A percentile compares a stretch with the other conserved stretches of the same genome.
phyloP scores from a whole-genome alignment of 1,140 invertebrate genomes.

The Ips nitidus region DNA sequence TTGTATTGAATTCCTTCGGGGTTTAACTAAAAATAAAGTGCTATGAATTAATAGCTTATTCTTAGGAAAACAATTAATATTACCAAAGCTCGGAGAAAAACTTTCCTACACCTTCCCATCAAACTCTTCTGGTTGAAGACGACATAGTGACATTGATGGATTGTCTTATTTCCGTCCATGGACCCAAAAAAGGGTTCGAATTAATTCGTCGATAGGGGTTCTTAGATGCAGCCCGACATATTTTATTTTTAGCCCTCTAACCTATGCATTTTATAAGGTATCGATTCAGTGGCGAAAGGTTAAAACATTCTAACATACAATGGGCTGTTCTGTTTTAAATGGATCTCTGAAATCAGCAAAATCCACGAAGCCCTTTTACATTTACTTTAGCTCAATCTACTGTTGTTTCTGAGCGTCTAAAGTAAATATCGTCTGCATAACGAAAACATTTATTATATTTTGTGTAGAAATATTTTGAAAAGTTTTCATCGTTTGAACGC shows the following conservation, averaged over 20 bases:
- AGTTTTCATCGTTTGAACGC: too few species aligned
- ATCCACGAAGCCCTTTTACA: too few species aligned
- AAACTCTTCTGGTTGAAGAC: slow-evolving; percentile 1
- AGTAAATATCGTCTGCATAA: too few species aligned
- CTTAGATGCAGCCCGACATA: neutral
- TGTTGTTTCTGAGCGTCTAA: too few species aligned
- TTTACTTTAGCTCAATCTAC: too few species aligned
- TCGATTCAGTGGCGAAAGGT: neutral
- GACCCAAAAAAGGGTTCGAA: neutral
- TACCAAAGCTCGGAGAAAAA: neutral
- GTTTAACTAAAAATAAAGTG: neutral
- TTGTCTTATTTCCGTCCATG: neutral
- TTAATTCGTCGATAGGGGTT: neutral
- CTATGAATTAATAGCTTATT: neutral
- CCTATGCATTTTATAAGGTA: neutral
- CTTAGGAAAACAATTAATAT: slow-evolving; percentile 1
- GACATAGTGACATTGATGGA: neutral
- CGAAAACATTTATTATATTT: too few species aligned
- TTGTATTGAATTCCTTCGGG: neutral
- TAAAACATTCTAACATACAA: too few species aligned
- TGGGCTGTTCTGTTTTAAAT: too few species aligned
- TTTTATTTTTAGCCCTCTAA: slow-evolving; percentile 3
- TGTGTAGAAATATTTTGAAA: too few species aligned
- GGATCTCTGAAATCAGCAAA: too few species aligned
- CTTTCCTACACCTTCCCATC: neutral